A percentile compares a stretch with the other conserved stretches of the same genome.
These are phyloP conservation scores for Urocolius indicus DNA, from an alignment of 2,113 vertebrate species.

Conservation along the genomic window DNA sequence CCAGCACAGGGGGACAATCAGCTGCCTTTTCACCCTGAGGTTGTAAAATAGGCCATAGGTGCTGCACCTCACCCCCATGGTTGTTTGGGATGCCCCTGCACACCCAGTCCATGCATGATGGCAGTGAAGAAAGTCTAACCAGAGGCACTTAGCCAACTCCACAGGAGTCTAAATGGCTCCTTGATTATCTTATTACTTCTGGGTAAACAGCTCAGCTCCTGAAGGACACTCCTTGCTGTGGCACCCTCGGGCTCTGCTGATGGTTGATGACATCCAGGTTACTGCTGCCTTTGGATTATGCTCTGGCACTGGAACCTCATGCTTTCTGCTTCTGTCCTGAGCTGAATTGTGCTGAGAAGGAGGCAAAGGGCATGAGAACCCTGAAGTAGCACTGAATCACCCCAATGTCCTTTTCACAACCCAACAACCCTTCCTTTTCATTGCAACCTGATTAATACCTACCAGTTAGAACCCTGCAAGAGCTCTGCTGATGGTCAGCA, in stretches of 20 bases:
- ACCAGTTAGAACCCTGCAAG: not conserved
- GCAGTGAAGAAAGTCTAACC: not conserved
- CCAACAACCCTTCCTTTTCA: not conserved
- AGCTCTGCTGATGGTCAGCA: not conserved
- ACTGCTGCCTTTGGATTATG: not conserved
- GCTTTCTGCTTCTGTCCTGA: not conserved
- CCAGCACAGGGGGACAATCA: too few relatives aligned
- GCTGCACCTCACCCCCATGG: not conserved
- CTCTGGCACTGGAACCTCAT: not conserved
- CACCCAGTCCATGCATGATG: accelerated
- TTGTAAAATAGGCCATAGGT: accelerated
- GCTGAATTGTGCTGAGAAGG: not conserved
- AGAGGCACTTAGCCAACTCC: not conserved
- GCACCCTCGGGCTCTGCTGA: not conserved
- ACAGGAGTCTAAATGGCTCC: not conserved
- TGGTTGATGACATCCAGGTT: not conserved
- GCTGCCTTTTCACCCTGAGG: too few relatives aligned
- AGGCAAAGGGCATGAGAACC: not conserved
- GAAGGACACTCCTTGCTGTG: not conserved
- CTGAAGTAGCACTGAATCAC: not conserved
- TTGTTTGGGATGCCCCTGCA: not conserved
- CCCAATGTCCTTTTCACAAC: not conserved
- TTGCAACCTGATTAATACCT: not conserved
- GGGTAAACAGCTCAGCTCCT: slow-evolving; percentile 55
- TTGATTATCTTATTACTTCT: not conserved